Base-by-base conservation (phyloP, 64 coral and sea anemone species). In the Montipora sp. region DNA sequence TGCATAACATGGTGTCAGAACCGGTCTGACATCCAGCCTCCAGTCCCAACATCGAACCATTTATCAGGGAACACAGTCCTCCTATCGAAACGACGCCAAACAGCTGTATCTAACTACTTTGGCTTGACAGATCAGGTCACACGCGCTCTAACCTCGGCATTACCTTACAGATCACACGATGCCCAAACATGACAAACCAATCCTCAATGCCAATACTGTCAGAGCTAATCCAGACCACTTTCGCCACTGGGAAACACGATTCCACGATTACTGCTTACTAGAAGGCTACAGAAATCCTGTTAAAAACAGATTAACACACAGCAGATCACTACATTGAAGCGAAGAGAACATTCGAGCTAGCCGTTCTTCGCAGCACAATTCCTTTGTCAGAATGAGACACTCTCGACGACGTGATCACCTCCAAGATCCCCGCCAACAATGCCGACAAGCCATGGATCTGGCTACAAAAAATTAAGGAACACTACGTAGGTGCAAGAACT, bases 231-330 rank as follows among this genome's bases (percentile, higher is more conserved):
- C 0, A 4, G 61, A 18, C 61, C 61, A 66, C 61, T 66, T 1
- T 18, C 12, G 61, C 16, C 61, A 66, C 61, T 66, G 61, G 61
- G 61, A 66, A 18, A 66, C 67, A 46, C 19, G 61, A 12, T 66
- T 66, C 44, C 75, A 77, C 11, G 1, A 49, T 12, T 77, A 77
- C 2, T 77, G 43, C 11, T 49, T 3, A 15, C 3, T 77, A 2
- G 75, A 77, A 77, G 75, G 75, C 43, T 77, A 77, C 44, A 48
- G 44, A 77, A 77, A 77, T 11, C 43, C 75, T 5, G 75, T 7
- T 55, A 55, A 7, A 47, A 77, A 49, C 36, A 13, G 12, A 49
- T 22, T 74, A 58, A 71, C 18, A 71, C 45, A 48, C 45, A 12
- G 45, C 44, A 18, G 75, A 77, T 13, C 75, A 77, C 9, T 13